Percentiles rank a stretch among this genome's conserved stretches.
phyloP scores from a whole-genome alignment of 2,888 invertebrate species.

The Schizaphis graminum region DNA sequence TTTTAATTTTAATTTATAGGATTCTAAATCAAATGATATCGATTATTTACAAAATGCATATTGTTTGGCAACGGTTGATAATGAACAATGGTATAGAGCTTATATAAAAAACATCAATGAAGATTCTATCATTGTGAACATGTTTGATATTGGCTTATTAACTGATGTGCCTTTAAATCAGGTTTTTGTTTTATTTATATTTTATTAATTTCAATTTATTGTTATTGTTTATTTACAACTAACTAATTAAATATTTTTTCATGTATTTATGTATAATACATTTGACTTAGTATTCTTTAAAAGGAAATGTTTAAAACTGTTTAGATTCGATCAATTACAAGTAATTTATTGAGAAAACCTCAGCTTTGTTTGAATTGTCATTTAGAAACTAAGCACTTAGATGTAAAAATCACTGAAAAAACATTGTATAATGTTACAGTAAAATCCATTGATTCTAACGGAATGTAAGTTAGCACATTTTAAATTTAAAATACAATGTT shows the following conservation, averaged over 20 bases:
- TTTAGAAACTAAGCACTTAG: constrained; percentile 30
- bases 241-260: background rate
- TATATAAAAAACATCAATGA: constrained; percentile 37
- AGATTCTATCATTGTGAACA: constrained; percentile 28
- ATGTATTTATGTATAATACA: background rate
- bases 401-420: constrained; percentile 46
- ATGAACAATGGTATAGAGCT: constrained; percentile 50
- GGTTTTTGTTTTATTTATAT: background rate
- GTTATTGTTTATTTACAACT: background rate
- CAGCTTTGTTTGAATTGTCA: constrained; percentile 47
- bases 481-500: no score
- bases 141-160: constrained; percentile 60
- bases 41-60: constrained; percentile 9
- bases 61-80: constrained; percentile 46
- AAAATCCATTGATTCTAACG: constrained; percentile 18
- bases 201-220: background rate
- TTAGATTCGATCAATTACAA: constrained; percentile 56
- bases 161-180: constrained; percentile 37
- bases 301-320: background rate
- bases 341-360: constrained; percentile 47
- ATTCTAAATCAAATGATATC: background rate
- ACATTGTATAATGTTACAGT: constrained; percentile 55
- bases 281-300: background rate
- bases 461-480: constrained; percentile 32
- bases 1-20: background rate